Percentiles rank a stretch among this genome's conserved stretches.
Evolutionary conservation across 1,140 invertebrate species (phyloP).

Genomic region (Drosophila lacertosa): DNA sequence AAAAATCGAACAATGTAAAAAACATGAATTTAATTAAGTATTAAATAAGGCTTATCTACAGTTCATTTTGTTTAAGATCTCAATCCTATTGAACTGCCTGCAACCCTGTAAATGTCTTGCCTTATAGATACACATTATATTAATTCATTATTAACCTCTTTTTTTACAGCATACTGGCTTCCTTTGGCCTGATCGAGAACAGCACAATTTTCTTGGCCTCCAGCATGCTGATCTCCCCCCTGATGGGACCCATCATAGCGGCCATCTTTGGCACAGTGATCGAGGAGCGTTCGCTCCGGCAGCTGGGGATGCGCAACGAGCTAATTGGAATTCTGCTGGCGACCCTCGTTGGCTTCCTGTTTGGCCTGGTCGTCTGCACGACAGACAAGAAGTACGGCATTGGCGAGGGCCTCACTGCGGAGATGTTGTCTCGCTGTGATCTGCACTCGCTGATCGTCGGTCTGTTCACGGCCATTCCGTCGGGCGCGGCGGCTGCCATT

Average conservation of each 20-base stretch:
- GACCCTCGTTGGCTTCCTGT: conserved; percentile 88
- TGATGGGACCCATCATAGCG: conserved; percentile 92
- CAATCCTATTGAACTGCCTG: too few relatives aligned
- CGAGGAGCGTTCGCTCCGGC: conserved; percentile 86
- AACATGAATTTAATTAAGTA: too few relatives aligned
- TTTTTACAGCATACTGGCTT: conserved; percentile 84
- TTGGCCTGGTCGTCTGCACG: conserved; percentile 87
- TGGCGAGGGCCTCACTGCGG: conserved; percentile 87
- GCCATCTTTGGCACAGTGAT: conserved; percentile 90
- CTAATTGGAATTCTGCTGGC: conserved; percentile 87
- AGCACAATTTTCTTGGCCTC: conserved; percentile 90
- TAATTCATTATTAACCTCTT: too few relatives aligned
- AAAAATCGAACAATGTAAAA: too few relatives aligned
- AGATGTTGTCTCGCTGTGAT: conserved; percentile 89
- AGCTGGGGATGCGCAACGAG: conserved; percentile 87
- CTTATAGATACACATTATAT: too few relatives aligned
- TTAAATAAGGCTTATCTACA: too few relatives aligned
- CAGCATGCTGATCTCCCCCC: conserved; percentile 91
- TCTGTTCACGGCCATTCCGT: conserved; percentile 88
- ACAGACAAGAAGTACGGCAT: conserved; percentile 86
- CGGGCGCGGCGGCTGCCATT: conserved; percentile 90
- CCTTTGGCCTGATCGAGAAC: conserved; percentile 91
- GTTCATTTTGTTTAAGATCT: too few relatives aligned
- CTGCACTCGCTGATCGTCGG: conserved; percentile 88
- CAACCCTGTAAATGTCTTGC: too few relatives aligned